phyloP scores from a whole-genome alignment of 2,888 invertebrate genomes.

The Apodemia hepburni region DNA sequence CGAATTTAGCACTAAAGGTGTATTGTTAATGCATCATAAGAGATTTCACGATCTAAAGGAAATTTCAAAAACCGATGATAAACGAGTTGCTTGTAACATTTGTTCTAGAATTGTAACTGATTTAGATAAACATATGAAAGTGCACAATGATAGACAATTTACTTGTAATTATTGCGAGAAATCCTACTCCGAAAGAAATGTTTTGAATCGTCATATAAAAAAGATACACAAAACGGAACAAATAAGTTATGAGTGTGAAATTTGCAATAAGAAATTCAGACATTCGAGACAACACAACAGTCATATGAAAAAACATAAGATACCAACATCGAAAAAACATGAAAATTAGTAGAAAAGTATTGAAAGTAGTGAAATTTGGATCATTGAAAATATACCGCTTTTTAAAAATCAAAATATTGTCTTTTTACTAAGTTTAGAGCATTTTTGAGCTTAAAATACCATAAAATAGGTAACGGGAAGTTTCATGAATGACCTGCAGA shows the following conservation, averaged over 20 bases:
- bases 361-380: too few species aligned
- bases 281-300: neutral
- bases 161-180: neutral
- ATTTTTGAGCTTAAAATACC: too few species aligned
- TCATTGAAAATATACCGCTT: too few species aligned
- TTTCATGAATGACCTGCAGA: too few species aligned
- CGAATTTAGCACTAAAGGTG: neutral
- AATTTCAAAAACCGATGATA: neutral
- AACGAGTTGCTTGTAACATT: neutral
- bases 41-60: neutral
- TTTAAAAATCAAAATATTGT: too few species aligned
- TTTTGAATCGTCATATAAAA: neutral
- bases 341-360: too few species aligned
- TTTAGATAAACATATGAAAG: slow-evolving; percentile 6
- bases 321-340: neutral
- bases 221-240: neutral
- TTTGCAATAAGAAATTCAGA: neutral
- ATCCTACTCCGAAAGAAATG: neutral
- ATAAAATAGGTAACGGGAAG: too few species aligned
- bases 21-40: neutral
- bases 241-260: neutral
- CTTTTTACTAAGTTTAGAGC: too few species aligned
- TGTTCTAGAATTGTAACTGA: neutral
- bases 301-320: neutral
- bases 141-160: neutral